Evolutionary conservation across 2,888 invertebrate genomes (phyloP).

Genomic region (Phytoseiulus persimilis): DNA sequence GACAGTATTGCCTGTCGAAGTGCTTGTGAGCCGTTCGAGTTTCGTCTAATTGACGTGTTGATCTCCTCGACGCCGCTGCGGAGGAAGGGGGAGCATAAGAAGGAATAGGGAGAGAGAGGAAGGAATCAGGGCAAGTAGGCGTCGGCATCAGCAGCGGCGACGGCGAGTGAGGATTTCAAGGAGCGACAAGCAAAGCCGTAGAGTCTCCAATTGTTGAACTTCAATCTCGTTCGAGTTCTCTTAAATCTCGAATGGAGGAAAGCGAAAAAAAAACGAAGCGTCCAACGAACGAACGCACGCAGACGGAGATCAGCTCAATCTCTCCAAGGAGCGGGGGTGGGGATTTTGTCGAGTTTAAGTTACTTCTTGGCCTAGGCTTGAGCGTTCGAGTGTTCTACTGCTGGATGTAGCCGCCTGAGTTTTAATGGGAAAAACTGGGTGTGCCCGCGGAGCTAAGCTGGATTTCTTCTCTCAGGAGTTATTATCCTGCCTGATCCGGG

Average conservation of each 20-base stretch:
- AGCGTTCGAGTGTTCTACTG: neutral
- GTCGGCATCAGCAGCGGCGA: neutral
- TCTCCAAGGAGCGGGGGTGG: constrained; percentile 15
- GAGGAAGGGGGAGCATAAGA: neutral
- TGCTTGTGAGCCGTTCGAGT: neutral
- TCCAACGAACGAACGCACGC: neutral
- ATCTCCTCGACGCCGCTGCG: neutral
- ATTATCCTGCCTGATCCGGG: constrained; percentile 21
- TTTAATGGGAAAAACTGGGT: constrained; percentile 38
- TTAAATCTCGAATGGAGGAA: neutral
- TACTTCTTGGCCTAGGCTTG: constrained; percentile 5
- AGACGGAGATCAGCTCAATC: neutral
- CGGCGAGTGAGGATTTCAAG: neutral
- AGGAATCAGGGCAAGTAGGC: neutral
- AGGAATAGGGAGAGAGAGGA: neutral
- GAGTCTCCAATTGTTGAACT: constrained; percentile 36
- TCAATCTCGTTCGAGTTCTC: constrained; percentile 25
- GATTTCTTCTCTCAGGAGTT: constrained; percentile 31
- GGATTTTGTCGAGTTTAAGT: constrained; percentile 38
- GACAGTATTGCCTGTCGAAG: neutral
- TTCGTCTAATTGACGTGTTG: constrained; percentile 37
- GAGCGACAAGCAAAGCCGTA: neutral
- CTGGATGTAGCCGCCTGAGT: neutral
- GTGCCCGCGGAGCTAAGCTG: constrained; percentile 25
- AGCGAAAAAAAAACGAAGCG: neutral